These are phyloP conservation scores for Oceanites oceanicus DNA, from an alignment of 2,113 vertebrate genomes.

Conservation along the genomic window DNA sequence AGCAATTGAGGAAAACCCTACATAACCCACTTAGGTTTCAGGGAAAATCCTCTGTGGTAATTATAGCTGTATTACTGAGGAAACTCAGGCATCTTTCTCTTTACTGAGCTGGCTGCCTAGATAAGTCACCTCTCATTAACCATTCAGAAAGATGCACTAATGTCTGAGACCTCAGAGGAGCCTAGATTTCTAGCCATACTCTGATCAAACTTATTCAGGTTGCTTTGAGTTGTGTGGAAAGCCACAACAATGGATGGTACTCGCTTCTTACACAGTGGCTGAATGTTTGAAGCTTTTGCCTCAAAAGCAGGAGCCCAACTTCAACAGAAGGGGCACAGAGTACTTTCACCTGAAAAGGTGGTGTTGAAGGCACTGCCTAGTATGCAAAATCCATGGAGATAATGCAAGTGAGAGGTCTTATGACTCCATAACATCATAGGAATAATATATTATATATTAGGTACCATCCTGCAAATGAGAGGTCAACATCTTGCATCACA, in stretches of 20 bases:
- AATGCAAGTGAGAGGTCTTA: background rate
- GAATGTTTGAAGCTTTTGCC: background rate
- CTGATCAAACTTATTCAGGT: background rate
- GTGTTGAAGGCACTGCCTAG: background rate
- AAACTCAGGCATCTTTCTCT: background rate
- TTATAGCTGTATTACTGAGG: background rate
- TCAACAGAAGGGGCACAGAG: background rate
- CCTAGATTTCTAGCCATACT: background rate
- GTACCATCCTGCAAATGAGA: background rate
- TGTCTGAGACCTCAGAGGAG: background rate
- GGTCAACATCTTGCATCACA: background rate
- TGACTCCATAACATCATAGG: background rate
- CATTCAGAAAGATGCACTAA: background rate
- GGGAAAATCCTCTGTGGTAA: background rate
- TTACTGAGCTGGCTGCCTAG: background rate
- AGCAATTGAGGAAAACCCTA: background rate
- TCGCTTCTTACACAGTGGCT: background rate
- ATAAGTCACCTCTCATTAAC: background rate
- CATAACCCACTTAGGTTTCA: background rate
- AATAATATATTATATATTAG: background rate
- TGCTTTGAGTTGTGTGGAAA: background rate
- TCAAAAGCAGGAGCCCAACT: background rate
- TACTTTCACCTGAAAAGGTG: background rate
- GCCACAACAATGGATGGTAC: background rate
- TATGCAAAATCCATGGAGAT: background rate